Evolutionary conservation across 2,113 vertebrate genomes (phyloP).

Genomic region (Nesogale talazaci): DNA sequence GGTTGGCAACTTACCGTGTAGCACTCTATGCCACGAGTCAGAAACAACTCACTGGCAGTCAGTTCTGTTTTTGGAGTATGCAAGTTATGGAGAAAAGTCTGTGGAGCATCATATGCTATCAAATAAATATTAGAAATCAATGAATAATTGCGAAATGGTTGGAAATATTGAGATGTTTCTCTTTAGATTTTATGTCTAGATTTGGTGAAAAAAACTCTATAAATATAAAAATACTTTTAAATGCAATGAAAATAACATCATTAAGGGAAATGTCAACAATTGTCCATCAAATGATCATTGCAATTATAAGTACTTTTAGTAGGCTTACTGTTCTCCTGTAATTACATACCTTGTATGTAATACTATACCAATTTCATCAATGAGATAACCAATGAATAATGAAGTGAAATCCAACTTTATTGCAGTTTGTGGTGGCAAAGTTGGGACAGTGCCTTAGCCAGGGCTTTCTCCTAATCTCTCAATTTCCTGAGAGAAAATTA

Average conservation of each 20-base stretch:
- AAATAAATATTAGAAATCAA: not conserved
- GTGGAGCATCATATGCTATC: not conserved
- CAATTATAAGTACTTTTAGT: not conserved
- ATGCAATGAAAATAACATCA: conserved; percentile 19
- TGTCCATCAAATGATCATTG: not conserved
- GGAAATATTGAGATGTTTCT: not conserved
- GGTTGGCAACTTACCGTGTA: too few species aligned
- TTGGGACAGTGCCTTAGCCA: not conserved
- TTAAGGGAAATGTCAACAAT: conserved; percentile 1
- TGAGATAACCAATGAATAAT: not conserved
- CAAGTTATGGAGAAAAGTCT: not conserved
- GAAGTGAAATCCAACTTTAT: conserved; percentile 24
- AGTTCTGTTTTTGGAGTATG: too few species aligned
- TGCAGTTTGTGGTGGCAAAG: not conserved
- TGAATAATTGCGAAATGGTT: not conserved
- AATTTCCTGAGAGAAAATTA: conserved; percentile 43
- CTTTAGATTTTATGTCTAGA: not conserved
- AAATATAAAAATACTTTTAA: not conserved
- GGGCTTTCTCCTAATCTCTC: conserved; percentile 34
- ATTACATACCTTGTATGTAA: not conserved
- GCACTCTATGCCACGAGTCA: too few species aligned
- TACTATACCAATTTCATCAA: not conserved
- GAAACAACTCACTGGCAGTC: too few species aligned
- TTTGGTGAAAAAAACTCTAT: conserved; percentile 1
- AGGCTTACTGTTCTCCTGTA: not conserved